Evolutionary conservation across 2,797 vertebrate species (phyloP).

Genomic region (Geotrypetes seraphini): DNA sequence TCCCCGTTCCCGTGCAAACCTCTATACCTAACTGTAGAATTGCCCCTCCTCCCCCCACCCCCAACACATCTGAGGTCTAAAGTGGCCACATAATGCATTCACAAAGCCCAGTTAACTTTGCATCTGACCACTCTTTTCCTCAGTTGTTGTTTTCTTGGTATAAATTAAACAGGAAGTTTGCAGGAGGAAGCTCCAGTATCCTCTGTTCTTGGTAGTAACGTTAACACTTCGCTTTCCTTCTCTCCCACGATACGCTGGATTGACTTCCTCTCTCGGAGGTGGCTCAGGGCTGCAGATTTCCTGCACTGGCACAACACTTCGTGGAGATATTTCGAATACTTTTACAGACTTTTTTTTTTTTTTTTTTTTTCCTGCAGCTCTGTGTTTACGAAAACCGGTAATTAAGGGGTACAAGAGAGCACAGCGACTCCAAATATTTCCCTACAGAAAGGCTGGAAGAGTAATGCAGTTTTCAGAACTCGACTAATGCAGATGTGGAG

Average conservation of each 20-base stretch:
- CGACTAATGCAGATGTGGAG: no score
- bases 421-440: no score
- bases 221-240: slow-evolving; percentile 63
- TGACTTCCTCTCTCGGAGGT: slow-evolving; percentile 52
- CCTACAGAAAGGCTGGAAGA: no score
- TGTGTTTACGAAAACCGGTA: no score
- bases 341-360: background rate
- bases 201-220: slow-evolving; percentile 46
- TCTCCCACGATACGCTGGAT: slow-evolving; percentile 50
- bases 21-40: no score
- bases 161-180: slow-evolving; percentile 60
- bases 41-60: no score
- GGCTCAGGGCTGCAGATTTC: slow-evolving; percentile 47
- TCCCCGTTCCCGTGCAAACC: no score
- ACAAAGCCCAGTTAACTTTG: slow-evolving; percentile 19
- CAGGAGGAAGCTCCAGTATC: slow-evolving; percentile 51
- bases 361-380: background rate
- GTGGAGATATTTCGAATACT: slow-evolving; percentile 25
- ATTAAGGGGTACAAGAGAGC: no score
- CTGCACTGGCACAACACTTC: slow-evolving; percentile 30
- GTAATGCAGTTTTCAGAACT: no score
- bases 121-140: slow-evolving; percentile 17
- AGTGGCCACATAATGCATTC: slow-evolving; percentile 30
- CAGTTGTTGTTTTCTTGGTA: slow-evolving; percentile 48
- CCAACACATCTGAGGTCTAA: no score